Conservation (phyloP, 2,888 invertebrate species). For the Serrognathus titanus region DNA sequence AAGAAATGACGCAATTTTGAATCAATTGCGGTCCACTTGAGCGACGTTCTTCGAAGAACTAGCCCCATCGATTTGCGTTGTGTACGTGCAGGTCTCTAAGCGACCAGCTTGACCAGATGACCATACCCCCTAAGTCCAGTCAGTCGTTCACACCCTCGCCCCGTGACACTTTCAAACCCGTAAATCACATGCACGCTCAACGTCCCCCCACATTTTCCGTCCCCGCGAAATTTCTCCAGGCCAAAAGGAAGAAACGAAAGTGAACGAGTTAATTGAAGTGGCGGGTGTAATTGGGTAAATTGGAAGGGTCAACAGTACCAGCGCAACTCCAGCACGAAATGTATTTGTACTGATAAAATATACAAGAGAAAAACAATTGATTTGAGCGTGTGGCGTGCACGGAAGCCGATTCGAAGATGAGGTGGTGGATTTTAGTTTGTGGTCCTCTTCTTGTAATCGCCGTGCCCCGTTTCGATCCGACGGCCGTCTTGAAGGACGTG, state of each 20-base stretch:
- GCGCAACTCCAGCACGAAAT: constrained; percentile 21
- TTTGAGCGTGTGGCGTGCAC: constrained; percentile 8
- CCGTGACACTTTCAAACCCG: no score
- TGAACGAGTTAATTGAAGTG: background rate
- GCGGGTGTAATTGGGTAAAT: constrained; percentile 14
- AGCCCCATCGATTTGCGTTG: constrained; percentile 32
- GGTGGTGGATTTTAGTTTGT: constrained; percentile 34
- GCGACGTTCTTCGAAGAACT: background rate
- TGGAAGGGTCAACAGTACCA: constrained; percentile 26
- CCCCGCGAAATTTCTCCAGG: background rate
- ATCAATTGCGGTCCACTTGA: no score
- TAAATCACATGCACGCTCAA: no score
- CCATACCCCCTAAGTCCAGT: constrained; percentile 21
- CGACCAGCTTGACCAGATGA: constrained; percentile 42
- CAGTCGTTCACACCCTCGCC: background rate
- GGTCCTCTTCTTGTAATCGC: constrained; percentile 44
- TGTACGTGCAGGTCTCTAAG: constrained; percentile 39
- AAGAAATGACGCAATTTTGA: no score
- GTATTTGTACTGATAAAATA: constrained; percentile 28
- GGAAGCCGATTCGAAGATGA: constrained; percentile 22
- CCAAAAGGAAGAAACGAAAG: background rate
- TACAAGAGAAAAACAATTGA: constrained; percentile 26
- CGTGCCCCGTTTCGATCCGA: constrained; percentile 80
- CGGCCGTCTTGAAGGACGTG: constrained; percentile 77
- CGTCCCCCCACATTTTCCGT: background rate